Evolutionary conservation across 2,888 invertebrate species (phyloP).

Genomic region (Leptopterna dolabrata): DNA sequence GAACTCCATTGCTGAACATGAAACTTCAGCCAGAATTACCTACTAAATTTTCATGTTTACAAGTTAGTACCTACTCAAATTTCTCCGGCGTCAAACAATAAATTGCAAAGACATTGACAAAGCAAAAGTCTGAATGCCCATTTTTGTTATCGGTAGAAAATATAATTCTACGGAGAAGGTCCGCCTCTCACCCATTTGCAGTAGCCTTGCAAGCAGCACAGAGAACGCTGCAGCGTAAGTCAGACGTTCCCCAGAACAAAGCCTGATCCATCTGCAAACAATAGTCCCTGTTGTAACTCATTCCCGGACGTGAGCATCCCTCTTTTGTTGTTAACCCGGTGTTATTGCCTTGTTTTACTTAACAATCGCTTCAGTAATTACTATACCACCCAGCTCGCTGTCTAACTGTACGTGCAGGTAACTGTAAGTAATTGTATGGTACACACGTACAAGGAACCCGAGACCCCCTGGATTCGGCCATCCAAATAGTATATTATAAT

Average conservation of each 20-base stretch:
- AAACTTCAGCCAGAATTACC: too few species aligned
- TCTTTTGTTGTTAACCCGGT: neutral
- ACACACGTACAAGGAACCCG: neutral
- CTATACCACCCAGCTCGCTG: neutral
- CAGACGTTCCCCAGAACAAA: neutral
- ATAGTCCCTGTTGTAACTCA: neutral
- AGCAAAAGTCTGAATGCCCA: too few species aligned
- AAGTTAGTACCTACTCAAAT: too few species aligned
- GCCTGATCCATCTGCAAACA: neutral
- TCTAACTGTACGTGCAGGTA: neutral
- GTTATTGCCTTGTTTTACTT: neutral
- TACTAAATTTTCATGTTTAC: too few species aligned
- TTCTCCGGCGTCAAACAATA: too few species aligned
- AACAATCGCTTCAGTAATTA: constrained; percentile 18
- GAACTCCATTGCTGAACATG: too few species aligned
- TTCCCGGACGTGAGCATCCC: constrained; percentile 10
- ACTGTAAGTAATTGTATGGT: neutral
- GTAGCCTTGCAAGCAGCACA: neutral
- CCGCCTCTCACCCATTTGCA: neutral
- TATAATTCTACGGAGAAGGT: neutral
- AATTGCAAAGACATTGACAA: too few species aligned
- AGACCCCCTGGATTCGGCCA: neutral
- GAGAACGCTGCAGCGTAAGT: neutral
- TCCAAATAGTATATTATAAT: neutral
- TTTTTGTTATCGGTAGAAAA: too few species aligned